phyloP scores from a whole-genome alignment of 2,113 vertebrate species.

The Channa argus region DNA sequence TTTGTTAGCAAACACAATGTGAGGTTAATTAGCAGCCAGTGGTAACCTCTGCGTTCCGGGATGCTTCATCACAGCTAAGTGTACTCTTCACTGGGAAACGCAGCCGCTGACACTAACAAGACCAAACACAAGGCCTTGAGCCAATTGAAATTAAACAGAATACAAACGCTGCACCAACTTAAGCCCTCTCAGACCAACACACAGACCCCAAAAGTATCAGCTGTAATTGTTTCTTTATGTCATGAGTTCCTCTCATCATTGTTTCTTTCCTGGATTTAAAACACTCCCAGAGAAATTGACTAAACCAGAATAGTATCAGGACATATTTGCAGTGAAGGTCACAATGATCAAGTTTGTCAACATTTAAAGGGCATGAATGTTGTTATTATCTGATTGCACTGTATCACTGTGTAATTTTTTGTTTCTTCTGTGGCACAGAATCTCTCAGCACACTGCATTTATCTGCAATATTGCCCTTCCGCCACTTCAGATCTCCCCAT shows the following conservation, averaged over 20 bases:
- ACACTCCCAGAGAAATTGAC: conserved; percentile 31
- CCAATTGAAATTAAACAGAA: conserved; percentile 75
- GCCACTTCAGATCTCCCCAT: conserved; percentile 80
- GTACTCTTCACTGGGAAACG: conserved; percentile 74
- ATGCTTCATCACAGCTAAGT: conserved; percentile 84
- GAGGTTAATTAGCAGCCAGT: conserved; percentile 88
- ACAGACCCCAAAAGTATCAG: conserved; percentile 45
- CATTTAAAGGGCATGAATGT: conserved; percentile 48
- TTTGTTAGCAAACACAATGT: conserved; percentile 85
- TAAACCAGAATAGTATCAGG: conserved; percentile 1
- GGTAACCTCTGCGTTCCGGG: conserved; percentile 81
- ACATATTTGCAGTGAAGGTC: conserved; percentile 24
- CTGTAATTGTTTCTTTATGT: conserved; percentile 67
- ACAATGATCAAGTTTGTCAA: conserved; percentile 31
- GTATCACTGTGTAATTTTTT: conserved; percentile 54
- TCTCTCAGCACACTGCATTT: conserved; percentile 70
- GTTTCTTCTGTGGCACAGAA: conserved; percentile 39
- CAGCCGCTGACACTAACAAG: conserved; percentile 69
- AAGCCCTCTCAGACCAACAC: conserved; percentile 71
- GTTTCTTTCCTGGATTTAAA: conserved; percentile 40
- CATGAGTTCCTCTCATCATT: conserved; percentile 64
- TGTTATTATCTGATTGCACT: conserved; percentile 38
- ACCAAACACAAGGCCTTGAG: conserved; percentile 72
- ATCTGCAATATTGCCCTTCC: conserved; percentile 81
- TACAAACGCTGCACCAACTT: conserved; percentile 69